phyloP scores from a whole-genome alignment of 2,797 vertebrate species.

The Pangasius macronema region DNA sequence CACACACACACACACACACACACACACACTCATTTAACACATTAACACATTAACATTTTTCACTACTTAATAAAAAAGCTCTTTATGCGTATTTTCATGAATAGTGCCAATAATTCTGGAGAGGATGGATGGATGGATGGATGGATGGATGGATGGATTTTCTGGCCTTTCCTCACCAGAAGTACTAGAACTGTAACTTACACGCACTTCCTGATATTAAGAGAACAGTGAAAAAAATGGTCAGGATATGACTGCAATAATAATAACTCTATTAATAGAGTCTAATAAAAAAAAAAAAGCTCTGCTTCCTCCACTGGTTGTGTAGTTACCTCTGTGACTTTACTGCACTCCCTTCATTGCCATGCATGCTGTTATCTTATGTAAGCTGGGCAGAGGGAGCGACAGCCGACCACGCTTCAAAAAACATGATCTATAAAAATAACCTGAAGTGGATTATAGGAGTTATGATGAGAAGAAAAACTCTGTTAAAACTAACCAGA shows the following conservation, averaged over 20 bases:
- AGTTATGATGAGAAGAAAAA: constrained; percentile 44
- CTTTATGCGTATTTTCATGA: background rate
- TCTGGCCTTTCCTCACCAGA: background rate
- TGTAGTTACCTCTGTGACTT: constrained; percentile 41
- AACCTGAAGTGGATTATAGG: constrained; percentile 46
- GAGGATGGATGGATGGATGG: background rate
- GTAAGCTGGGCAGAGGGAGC: constrained; percentile 37
- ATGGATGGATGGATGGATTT: background rate
- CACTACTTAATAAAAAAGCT: too few relatives aligned
- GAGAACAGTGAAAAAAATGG: background rate
- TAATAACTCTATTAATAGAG: constrained; percentile 34
- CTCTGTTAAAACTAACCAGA: constrained; percentile 47
- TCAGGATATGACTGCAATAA: constrained; percentile 23
- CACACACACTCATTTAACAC: background rate
- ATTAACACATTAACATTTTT: too few relatives aligned
- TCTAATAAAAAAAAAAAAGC: constrained; percentile 19
- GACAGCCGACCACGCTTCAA: constrained; percentile 49
- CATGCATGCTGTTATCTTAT: constrained; percentile 43
- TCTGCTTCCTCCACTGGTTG: constrained; percentile 20
- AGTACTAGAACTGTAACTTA: background rate
- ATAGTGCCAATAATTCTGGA: background rate
- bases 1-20: background rate
- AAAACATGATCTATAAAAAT: constrained; percentile 51
- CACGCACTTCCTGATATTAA: background rate
- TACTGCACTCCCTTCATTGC: constrained; percentile 40